Percentiles rank a stretch among this genome's conserved stretches.
These are phyloP conservation scores for Melanostoma scalare DNA, from an alignment of 2,888 invertebrate species.

Conservation along the genomic window DNA sequence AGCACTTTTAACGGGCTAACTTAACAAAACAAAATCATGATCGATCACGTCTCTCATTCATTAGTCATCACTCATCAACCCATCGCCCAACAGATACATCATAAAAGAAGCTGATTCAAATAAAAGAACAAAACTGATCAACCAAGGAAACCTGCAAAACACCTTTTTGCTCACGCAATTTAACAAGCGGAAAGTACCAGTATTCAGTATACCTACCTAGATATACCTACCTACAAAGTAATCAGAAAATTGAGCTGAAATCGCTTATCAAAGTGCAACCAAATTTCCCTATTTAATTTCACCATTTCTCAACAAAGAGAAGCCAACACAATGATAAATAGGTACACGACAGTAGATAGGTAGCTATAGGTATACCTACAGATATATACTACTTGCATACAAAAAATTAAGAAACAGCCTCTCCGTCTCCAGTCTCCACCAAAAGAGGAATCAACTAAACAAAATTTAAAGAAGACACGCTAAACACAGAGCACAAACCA, in stretches of 20 bases:
- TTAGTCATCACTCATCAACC: conserved; percentile 2
- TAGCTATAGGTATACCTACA: neutral
- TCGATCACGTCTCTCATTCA: conserved; percentile 65
- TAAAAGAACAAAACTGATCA: conserved; percentile 22
- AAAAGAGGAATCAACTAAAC: conserved; percentile 46
- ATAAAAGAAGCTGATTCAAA: neutral
- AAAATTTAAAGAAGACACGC: conserved; percentile 45
- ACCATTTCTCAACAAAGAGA: conserved; percentile 30
- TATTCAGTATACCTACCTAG: too few relatives aligned
- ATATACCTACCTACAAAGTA: neutral
- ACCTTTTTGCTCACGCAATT: conserved; percentile 59
- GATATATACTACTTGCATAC: conserved; percentile 13
- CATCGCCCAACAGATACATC: conserved; percentile 9
- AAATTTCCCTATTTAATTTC: conserved; percentile 64
- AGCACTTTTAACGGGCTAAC: conserved; percentile 19
- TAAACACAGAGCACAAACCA: conserved; percentile 52
- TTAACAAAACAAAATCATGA: conserved; percentile 51
- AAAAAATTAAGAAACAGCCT: conserved; percentile 38
- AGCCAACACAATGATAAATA: neutral
- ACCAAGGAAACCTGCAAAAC: conserved; percentile 35
- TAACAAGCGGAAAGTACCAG: neutral
- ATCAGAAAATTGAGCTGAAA: conserved; percentile 6
- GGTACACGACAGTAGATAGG: neutral
- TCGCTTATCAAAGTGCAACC: conserved; percentile 64
- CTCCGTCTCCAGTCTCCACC: conserved; percentile 13